phyloP scores from a whole-genome alignment of 2,888 invertebrate species.

The Tinea pellionella region DNA sequence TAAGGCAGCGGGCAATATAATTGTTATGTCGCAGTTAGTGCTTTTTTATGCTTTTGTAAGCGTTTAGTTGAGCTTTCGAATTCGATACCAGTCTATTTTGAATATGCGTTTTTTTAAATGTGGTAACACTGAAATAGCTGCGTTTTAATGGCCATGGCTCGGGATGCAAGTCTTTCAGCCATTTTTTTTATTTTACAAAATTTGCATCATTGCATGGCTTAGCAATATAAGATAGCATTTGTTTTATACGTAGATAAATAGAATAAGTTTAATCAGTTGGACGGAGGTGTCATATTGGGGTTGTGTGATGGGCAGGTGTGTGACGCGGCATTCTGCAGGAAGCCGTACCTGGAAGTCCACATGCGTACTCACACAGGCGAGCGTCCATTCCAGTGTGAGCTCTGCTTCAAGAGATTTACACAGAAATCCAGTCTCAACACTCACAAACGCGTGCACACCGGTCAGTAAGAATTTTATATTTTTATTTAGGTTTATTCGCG shows the following conservation, averaged over 20 bases:
- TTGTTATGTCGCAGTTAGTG: background rate
- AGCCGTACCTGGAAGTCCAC: slow-evolving; percentile 84
- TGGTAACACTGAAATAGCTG: too few species aligned
- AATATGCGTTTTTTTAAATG: too few species aligned
- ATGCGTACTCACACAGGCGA: slow-evolving; percentile 85
- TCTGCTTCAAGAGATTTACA: slow-evolving; percentile 81
- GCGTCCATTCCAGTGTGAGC: slow-evolving; percentile 78
- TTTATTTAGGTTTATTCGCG: background rate
- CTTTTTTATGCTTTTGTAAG: slow-evolving; percentile 10
- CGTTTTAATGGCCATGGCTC: too few species aligned
- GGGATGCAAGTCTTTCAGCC: too few species aligned
- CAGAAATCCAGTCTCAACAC: slow-evolving; percentile 85
- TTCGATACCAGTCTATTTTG: background rate
- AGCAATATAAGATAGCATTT: background rate
- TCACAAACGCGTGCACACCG: slow-evolving; percentile 82
- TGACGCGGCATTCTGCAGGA: slow-evolving; percentile 83
- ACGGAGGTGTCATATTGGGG: background rate
- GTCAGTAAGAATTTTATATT: slow-evolving; percentile 35
- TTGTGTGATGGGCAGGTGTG: slow-evolving; percentile 57
- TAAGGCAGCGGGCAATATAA: too few species aligned
- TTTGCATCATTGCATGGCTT: too few species aligned
- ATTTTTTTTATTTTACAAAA: too few species aligned
- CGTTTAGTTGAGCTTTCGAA: background rate
- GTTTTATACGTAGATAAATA: background rate
- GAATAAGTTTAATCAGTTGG: background rate